Conservation (phyloP, 2,113 vertebrate species). For the Hypomesus transpacificus region DNA sequence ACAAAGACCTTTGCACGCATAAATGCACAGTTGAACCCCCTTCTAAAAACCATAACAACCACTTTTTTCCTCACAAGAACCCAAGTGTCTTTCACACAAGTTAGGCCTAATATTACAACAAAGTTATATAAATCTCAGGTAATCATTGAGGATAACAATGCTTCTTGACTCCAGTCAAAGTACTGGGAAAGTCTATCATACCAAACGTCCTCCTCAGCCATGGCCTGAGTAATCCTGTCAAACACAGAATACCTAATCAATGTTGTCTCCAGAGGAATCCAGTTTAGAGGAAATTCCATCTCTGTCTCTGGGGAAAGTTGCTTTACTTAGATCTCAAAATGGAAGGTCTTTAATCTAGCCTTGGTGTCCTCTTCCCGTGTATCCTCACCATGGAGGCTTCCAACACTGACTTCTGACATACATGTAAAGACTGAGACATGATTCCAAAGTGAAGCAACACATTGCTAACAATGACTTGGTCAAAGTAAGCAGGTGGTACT, state of each 20-base stretch:
- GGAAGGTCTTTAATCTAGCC: conserved; percentile 34
- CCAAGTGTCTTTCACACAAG: neutral
- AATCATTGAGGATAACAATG: too few species aligned
- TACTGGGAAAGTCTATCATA: neutral
- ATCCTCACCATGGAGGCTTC: too few species aligned
- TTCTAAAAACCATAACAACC: neutral
- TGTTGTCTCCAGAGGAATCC: conserved; percentile 46
- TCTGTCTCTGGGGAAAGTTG: conserved; percentile 37
- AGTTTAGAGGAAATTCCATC: conserved; percentile 50
- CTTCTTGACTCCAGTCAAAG: too few species aligned
- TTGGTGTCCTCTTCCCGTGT: too few species aligned
- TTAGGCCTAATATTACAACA: neutral
- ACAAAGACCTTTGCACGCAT: neutral
- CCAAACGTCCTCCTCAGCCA: conserved; percentile 43
- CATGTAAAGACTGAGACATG: too few species aligned
- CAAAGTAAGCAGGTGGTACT: too few species aligned
- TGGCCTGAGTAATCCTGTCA: conserved; percentile 37
- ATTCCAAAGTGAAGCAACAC: too few species aligned
- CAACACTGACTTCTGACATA: too few species aligned
- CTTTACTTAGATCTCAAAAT: conserved; percentile 29
- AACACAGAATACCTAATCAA: conserved; percentile 53
- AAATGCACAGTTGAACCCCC: neutral
- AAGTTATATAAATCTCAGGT: neutral
- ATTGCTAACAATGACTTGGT: too few species aligned
- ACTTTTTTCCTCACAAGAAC: neutral